A percentile compares a stretch with the other conserved stretches of the same genome.
Evolutionary conservation across 2,113 vertebrate species (phyloP).

Genomic region (Sula dactylatra): DNA sequence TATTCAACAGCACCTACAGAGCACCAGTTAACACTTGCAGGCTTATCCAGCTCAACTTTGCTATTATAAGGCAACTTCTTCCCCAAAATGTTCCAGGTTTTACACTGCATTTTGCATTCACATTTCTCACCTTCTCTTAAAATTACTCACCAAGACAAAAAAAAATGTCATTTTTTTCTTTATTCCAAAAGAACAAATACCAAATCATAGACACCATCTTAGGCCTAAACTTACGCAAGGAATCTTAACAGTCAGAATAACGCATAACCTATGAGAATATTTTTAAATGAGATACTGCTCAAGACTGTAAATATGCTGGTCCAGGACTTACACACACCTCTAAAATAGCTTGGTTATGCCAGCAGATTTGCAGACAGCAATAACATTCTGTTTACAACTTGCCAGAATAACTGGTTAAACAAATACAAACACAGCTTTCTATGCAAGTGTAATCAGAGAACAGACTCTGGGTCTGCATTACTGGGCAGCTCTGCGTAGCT

Average conservation of each 20-base stretch:
- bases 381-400: not conserved
- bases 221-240: not conserved
- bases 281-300: not conserved
- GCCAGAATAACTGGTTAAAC: not conserved
- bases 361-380: not conserved
- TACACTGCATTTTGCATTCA: not conserved
- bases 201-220: not conserved
- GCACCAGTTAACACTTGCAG: not conserved
- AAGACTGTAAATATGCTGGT: not conserved
- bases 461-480: not conserved
- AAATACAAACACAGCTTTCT: not conserved
- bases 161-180: not conserved
- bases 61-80: not conserved
- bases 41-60: not conserved
- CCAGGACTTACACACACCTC: accelerated
- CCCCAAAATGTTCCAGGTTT: not conserved
- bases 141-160: not conserved
- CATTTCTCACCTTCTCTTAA: not conserved
- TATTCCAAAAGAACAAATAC: not conserved
- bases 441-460: not conserved
- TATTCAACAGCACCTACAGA: not conserved
- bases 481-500: not conserved
- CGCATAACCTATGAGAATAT: not conserved
- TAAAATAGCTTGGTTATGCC: not conserved
- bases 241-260: not conserved